Base-by-base conservation (phyloP, 2,888 invertebrate genomes). In the Hydrotaea cyrtoneurina region DNA sequence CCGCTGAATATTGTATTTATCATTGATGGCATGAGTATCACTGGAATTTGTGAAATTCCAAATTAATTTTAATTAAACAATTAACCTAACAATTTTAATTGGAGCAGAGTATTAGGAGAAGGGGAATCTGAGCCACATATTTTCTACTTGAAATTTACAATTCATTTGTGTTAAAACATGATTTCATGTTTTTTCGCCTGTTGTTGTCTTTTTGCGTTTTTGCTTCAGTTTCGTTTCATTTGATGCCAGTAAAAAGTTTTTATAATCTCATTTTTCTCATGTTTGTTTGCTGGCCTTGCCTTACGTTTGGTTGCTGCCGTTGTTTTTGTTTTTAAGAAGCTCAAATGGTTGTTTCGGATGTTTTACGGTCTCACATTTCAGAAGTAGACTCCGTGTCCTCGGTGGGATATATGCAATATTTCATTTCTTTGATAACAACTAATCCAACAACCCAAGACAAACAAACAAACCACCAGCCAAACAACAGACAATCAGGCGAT, bases 361-460 rank as follows among this genome's bases (percentile, higher is more conserved):
- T 78, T 84, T 84, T 84, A 84, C 57, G 74, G 57, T 66, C 39
- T 7, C 7, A 21, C 59, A 66, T 76, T 78, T 78, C 66, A 77
- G 75, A 15, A 17, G 75, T 72, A 84, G 80, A 81, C 78, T 81
- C 71, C 46, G 26, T 78, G 84, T 78, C 78, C 71, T 84, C 75
- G 8, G 15, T 17, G 62, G 13, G 11, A 26, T 26, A 53, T 73
- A 64, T 73, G 57, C 57, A 72, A 73, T 73, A 43, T 72, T 39
- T 53, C 26, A 66, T 78, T 64, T 19, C 66, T 53, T 43, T 78
- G 36, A 57, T 72, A 64, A 62, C 53, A 64, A 81, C 78, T 75
- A 76, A 73, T 84, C 80, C 80, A 57, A 59, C 57, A 31, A 66
- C 5, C 23, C 13, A 17, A 59, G 50, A 46, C 46, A 69, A 69